phyloP scores from a whole-genome alignment of 2,113 vertebrate species.

The Danionella cerebrum region DNA sequence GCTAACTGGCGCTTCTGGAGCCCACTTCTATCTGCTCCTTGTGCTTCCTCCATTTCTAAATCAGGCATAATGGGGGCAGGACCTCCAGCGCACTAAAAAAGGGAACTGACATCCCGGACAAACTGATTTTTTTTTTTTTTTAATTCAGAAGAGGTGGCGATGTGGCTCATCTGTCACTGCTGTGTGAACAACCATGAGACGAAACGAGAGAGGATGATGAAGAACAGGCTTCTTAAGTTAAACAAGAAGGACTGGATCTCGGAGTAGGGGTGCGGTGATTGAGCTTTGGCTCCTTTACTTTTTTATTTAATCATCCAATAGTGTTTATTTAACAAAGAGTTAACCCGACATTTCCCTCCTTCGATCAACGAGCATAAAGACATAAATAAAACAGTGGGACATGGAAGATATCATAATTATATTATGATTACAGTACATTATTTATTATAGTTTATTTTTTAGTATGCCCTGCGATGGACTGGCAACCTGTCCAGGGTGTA shows the following conservation, averaged over 20 bases:
- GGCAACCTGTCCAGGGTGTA: too few species aligned
- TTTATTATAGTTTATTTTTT: too few species aligned
- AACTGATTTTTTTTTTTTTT: slow-evolving; percentile 85
- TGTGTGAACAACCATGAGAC: slow-evolving; percentile 67
- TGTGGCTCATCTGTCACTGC: slow-evolving; percentile 95
- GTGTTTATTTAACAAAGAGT: slow-evolving; percentile 44
- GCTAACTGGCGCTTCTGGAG: slow-evolving; percentile 70
- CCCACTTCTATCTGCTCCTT: slow-evolving; percentile 66
- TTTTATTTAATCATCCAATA: slow-evolving; percentile 42
- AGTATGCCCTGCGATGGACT: too few species aligned
- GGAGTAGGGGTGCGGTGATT: slow-evolving; percentile 38
- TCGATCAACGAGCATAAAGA: too few species aligned
- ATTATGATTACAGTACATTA: too few species aligned
- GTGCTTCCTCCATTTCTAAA: slow-evolving; percentile 89
- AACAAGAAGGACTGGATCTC: slow-evolving; percentile 48
- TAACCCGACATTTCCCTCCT: slow-evolving; percentile 37
- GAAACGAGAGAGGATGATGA: slow-evolving; percentile 37
- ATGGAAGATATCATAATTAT: background rate
- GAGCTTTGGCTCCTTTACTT: slow-evolving; percentile 44
- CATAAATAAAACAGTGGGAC: slow-evolving; percentile 21
- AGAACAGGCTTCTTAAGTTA: slow-evolving; percentile 50
- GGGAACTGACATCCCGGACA: slow-evolving; percentile 90
- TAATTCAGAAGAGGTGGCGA: slow-evolving; percentile 83
- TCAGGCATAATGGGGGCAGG: slow-evolving; percentile 98
- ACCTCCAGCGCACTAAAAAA: slow-evolving; percentile 94